Percentiles rank a stretch among this genome's conserved stretches.
Evolutionary conservation across 2,797 vertebrate genomes (phyloP).

Genomic region (Heterohyrax brucei): DNA sequence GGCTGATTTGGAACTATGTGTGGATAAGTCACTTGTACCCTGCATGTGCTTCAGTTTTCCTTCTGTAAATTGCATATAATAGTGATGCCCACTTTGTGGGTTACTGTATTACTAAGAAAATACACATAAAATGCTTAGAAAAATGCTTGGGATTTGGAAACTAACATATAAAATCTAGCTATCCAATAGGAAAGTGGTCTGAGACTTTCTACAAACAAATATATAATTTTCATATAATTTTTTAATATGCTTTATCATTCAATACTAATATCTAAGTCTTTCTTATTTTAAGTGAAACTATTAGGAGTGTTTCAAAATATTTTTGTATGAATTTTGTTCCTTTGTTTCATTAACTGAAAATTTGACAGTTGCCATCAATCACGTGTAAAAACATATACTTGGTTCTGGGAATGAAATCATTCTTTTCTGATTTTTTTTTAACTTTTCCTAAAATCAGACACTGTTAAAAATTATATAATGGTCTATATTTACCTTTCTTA

Average conservation of each 20-base stretch:
- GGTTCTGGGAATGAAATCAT: conserved; percentile 10
- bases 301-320: neutral
- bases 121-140: conserved; percentile 2
- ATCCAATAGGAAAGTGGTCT: neutral
- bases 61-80: neutral
- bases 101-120: neutral
- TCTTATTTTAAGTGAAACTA: neutral
- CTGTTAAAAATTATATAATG: neutral
- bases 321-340: neutral
- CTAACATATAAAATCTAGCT: neutral
- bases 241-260: neutral
- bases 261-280: conserved; percentile 25
- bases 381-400: neutral
- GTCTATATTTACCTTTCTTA: neutral
- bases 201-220: neutral
- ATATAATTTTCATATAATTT: neutral
- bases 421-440: neutral
- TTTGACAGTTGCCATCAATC: neutral
- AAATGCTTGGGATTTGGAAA: neutral
- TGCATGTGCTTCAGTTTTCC: neutral
- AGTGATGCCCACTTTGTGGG: neutral
- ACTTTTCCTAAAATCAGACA: neutral
- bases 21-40: neutral
- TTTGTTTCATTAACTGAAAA: neutral
- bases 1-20: neutral